Base-by-base conservation (phyloP, 2,797 vertebrate species). In the Morus bassanus region DNA sequence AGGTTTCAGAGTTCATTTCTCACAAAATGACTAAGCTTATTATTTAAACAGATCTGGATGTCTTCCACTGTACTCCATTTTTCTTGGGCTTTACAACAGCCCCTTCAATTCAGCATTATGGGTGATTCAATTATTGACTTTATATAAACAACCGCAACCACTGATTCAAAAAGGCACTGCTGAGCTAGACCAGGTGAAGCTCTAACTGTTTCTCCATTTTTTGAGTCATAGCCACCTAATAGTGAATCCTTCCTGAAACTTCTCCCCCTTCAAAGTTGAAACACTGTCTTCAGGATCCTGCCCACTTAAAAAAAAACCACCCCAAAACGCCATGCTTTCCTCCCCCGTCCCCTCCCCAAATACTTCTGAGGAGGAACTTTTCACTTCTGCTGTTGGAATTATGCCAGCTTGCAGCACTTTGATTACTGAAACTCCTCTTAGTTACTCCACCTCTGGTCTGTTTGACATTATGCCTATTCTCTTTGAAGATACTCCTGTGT, bases 1-100 rank as follows among this genome's bases (percentile, higher is more conserved):
- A 79, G 60, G 57, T 43, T 84, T 60, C 11, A 5, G 63, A 89
- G 41, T 25, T 87, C 10, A 59, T 65, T 84, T 88, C 73, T 81
- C 69, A 93, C 24, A 68, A 89, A 91, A 86, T 50, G 39, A 88
- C 33, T 69, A 91, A 84, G 69, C 37, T 69, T 59, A 54, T 75
- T 89, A 75, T 64, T 75, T 59, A 33, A 96, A 65, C 39, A 70
- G 56, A 94, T 48, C 88, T 93, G 83, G 43, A 79, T 51, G 63
- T 33, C 46, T 78, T 91, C 79, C 18, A 35, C 30, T 65, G 30
- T 27, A 48, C 30, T 35, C 56, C 57, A 43, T 80, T 80, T 75
- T 41, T 91, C 65, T 60, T 27, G 43, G 48, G 61, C 51, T 90
- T 90, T 59, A 89, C 37, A 89, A 63, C n/a, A 77, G 68, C 8